Percentiles rank a stretch among this genome's conserved stretches.
These are phyloP conservation scores for Magallana ariakensis DNA, from an alignment of 1,140 invertebrate species.

Conservation along the genomic window DNA sequence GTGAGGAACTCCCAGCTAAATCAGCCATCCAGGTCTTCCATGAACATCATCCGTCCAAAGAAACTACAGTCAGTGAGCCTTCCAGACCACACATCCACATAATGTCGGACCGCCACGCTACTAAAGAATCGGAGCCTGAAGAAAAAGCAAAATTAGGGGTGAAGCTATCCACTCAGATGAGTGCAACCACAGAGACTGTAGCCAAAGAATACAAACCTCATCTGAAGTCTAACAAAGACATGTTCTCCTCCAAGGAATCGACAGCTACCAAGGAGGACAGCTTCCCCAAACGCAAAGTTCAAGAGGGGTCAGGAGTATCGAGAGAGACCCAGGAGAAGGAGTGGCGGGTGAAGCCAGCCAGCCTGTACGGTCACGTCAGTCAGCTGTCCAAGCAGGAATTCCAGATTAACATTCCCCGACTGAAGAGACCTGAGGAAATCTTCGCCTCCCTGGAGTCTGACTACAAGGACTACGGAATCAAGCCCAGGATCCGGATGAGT, in stretches of 20 bases:
- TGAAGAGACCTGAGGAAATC: slow-evolving; percentile 62
- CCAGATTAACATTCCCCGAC: slow-evolving; percentile 61
- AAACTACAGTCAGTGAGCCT: slow-evolving; percentile 30
- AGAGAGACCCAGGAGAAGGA: slow-evolving; percentile 62
- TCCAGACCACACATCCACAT: slow-evolving; percentile 55
- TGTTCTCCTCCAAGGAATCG: slow-evolving; percentile 59
- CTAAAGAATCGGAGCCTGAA: slow-evolving; percentile 59
- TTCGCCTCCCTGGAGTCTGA: slow-evolving; percentile 71
- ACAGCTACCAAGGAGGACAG: slow-evolving; percentile 57
- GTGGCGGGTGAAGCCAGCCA: slow-evolving; percentile 70
- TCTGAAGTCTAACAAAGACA: slow-evolving; percentile 50
- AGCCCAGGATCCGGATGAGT: slow-evolving; percentile 69
- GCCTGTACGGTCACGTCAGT: slow-evolving; percentile 74
- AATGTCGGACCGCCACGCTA: slow-evolving; percentile 55
- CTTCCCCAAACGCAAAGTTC: slow-evolving; percentile 55
- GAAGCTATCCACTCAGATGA: slow-evolving; percentile 56
- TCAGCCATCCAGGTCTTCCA: slow-evolving; percentile 60
- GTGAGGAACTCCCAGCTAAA: slow-evolving; percentile 50
- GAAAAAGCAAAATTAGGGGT: slow-evolving; percentile 44
- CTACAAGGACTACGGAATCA: slow-evolving; percentile 70
- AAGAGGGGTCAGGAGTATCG: slow-evolving; percentile 51
- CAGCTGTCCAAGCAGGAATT: slow-evolving; percentile 67
- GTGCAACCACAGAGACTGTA: slow-evolving; percentile 63
- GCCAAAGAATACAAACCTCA: slow-evolving; percentile 52
- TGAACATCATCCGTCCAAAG: slow-evolving; percentile 59